Evolutionary conservation across 2,888 invertebrate genomes (phyloP).

Genomic region (Germaria angustata): DNA sequence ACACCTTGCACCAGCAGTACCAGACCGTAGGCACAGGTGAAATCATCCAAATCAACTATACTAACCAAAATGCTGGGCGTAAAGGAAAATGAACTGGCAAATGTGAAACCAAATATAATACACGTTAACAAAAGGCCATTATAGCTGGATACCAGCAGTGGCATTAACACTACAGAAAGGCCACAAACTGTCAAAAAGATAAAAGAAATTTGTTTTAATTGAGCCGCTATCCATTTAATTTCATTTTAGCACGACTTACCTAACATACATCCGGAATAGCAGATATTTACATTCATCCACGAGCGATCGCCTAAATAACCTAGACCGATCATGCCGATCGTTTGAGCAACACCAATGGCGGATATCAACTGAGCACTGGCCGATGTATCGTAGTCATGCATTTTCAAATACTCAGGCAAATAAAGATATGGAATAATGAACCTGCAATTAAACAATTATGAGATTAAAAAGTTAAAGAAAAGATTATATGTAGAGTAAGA

Average conservation of each 20-base stretch:
- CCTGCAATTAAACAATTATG: slow-evolving; percentile 81
- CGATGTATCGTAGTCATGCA: slow-evolving; percentile 85
- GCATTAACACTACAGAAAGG: slow-evolving; percentile 78
- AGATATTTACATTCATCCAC: slow-evolving; percentile 89
- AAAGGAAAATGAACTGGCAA: slow-evolving; percentile 94
- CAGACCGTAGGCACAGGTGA: slow-evolving; percentile 95
- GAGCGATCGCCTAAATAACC: slow-evolving; percentile 95
- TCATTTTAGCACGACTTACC: slow-evolving; percentile 71
- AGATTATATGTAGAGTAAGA: too few species aligned
- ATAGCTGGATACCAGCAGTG: slow-evolving; percentile 75
- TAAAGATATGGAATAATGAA: slow-evolving; percentile 98
- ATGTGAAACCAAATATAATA: slow-evolving; percentile 91
- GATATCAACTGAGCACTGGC: slow-evolving; percentile 90
- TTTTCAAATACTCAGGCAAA: slow-evolving; percentile 90
- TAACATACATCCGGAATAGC: slow-evolving; percentile 90
- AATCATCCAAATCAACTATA: slow-evolving; percentile 92
- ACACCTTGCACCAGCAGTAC: slow-evolving; percentile 94
- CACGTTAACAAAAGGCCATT: slow-evolving; percentile 77
- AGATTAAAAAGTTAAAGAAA: too few species aligned
- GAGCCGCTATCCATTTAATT: neutral
- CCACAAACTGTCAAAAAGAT: slow-evolving; percentile 76
- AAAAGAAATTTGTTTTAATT: neutral
- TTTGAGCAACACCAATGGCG: slow-evolving; percentile 93
- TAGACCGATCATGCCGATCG: slow-evolving; percentile 92
- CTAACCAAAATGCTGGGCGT: slow-evolving; percentile 94